Evolutionary conservation across 2,888 invertebrate genomes (phyloP).

Genomic region (Sepiola atlantica): DNA sequence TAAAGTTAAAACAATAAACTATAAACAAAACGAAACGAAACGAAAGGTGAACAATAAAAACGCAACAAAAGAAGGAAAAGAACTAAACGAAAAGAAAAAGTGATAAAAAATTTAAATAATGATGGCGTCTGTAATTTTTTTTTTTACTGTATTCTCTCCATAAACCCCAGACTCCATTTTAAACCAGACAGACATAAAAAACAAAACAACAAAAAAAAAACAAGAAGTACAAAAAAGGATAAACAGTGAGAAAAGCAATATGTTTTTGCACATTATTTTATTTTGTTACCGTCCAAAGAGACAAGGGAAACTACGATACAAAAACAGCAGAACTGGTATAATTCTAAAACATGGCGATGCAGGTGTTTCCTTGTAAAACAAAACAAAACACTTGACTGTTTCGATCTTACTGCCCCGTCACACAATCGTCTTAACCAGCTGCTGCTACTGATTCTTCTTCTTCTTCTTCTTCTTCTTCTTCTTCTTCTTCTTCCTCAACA

Average conservation of each 20-base stretch:
- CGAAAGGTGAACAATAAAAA: not conserved
- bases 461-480: not conserved
- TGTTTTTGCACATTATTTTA: not conserved
- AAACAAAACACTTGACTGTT: too few relatives aligned
- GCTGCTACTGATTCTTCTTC: not conserved
- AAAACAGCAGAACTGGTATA: slow-evolving; percentile 7
- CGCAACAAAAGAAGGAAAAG: not conserved
- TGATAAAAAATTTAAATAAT: not conserved
- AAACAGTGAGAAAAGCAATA: not conserved
- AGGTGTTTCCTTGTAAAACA: slow-evolving; percentile 20
- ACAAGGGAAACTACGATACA: not conserved
- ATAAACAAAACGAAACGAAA: too few relatives aligned
- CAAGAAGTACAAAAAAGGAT: too few relatives aligned
- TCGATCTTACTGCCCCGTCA: not conserved
- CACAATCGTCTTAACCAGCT: not conserved
- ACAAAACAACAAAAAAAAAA: not conserved
- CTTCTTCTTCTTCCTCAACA: not conserved
- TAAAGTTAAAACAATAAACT: not conserved
- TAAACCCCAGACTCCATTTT: not conserved
- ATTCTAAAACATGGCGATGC: not conserved
- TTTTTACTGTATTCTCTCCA: not conserved
- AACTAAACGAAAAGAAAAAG: not conserved
- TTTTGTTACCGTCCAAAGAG: not conserved
- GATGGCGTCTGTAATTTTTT: slow-evolving; percentile 15
- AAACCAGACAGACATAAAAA: not conserved